Conservation (phyloP, 2,797 vertebrate genomes). For the Oreochromis grahami region DNA sequence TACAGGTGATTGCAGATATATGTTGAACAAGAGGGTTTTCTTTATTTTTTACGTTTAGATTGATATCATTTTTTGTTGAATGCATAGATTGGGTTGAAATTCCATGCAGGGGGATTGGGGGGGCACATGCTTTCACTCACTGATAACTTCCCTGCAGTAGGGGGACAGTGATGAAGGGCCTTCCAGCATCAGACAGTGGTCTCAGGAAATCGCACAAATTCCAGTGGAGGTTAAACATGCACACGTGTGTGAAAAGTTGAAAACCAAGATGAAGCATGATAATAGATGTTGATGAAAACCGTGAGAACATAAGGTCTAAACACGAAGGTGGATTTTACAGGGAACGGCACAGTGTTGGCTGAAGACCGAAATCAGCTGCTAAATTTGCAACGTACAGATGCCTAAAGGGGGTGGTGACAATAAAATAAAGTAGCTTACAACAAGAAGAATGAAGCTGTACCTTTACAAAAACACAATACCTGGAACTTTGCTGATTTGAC, state of each 20-base stretch:
- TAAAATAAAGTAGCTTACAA: neutral
- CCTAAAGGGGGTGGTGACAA: neutral
- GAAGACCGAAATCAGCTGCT: neutral
- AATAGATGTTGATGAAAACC: neutral
- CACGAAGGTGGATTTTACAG: no score
- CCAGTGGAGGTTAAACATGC: neutral
- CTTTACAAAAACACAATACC: neutral
- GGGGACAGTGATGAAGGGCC: neutral
- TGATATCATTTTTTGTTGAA: conserved; percentile 64
- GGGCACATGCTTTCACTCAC: conserved; percentile 51
- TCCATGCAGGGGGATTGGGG: conserved; percentile 39
- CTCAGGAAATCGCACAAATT: neutral
- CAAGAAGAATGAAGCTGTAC: neutral
- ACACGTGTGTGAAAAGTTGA: neutral
- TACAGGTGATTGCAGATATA: conserved; percentile 28
- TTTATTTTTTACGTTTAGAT: conserved; percentile 7
- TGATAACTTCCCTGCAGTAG: conserved; percentile 27
- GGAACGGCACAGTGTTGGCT: neutral
- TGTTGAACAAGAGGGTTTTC: neutral
- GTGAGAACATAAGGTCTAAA: neutral
- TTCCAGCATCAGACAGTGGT: neutral
- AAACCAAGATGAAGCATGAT: neutral
- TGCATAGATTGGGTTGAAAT: conserved; percentile 69
- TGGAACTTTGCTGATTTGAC: neutral
- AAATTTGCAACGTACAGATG: neutral